phyloP scores from a whole-genome alignment of 2,888 invertebrate genomes.

The Amphipoea oculea region DNA sequence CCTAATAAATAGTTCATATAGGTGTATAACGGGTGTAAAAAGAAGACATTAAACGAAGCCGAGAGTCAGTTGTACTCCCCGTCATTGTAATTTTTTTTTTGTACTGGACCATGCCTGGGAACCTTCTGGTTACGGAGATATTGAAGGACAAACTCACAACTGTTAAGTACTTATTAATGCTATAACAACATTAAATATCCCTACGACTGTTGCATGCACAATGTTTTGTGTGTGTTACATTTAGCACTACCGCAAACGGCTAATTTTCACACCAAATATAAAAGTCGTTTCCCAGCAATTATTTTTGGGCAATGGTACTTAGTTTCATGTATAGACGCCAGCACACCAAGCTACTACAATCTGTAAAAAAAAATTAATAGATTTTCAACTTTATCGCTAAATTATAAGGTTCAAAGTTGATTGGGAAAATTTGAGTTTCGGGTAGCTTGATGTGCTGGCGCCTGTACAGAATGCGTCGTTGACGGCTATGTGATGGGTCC shows the following conservation, averaged over 20 bases:
- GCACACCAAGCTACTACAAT: too few species aligned
- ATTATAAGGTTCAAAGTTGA: too few species aligned
- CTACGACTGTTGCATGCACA: neutral
- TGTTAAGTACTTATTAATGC: neutral
- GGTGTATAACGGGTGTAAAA: neutral
- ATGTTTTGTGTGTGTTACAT: neutral
- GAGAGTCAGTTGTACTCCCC: neutral
- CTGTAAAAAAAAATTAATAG: too few species aligned
- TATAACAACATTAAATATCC: neutral
- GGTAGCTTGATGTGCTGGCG: too few species aligned
- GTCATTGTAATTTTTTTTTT: neutral
- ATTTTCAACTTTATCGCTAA: too few species aligned
- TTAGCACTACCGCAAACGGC: neutral
- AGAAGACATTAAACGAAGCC: neutral
- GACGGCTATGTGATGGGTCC: neutral
- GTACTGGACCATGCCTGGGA: neutral
- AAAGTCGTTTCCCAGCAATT: neutral
- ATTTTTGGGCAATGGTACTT: neutral
- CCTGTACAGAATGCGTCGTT: neutral
- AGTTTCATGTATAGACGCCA: neutral
- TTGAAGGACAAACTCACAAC: neutral
- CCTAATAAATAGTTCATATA: neutral
- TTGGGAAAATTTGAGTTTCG: too few species aligned
- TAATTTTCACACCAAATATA: neutral
- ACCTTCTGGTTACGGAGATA: neutral